phyloP scores from a whole-genome alignment of 2,888 invertebrate genomes.

The Polyommatus icarus region DNA sequence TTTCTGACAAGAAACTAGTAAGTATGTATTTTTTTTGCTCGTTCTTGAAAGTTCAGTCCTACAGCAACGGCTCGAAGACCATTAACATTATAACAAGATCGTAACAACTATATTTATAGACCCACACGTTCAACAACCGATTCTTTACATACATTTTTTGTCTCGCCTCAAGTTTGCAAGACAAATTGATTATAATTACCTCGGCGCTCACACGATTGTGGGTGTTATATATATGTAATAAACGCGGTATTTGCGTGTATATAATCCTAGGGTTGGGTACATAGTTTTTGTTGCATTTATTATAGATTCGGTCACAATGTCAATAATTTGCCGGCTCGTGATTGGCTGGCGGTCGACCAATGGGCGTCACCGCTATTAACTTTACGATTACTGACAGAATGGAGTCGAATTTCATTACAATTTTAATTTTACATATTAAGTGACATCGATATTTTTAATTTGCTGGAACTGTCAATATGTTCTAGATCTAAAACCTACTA shows the following conservation, averaged over 20 bases:
- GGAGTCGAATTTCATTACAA: constrained; percentile 49
- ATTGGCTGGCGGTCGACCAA: constrained; percentile 66
- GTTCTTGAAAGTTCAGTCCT: neutral
- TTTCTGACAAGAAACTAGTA: no score
- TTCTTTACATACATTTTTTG: constrained; percentile 7
- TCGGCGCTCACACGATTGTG: constrained; percentile 8
- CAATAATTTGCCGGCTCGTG: constrained; percentile 42
- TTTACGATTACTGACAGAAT: constrained; percentile 48
- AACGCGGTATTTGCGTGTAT: constrained; percentile 4
- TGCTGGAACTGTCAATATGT: no score
- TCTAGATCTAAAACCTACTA: no score
- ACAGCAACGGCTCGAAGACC: neutral
- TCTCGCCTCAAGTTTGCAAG: constrained; percentile 1
- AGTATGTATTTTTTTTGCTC: neutral
- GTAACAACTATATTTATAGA: constrained; percentile 10
- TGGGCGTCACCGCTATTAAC: constrained; percentile 48
- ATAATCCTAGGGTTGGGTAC: constrained; percentile 10
- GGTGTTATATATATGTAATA: neutral
- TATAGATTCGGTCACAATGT: constrained; percentile 41
- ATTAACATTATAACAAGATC: neutral
- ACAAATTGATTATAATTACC: constrained; percentile 24
- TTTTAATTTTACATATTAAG: no score
- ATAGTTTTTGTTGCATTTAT: constrained; percentile 35
- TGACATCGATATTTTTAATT: no score
- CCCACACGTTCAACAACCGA: neutral